Conservation (phyloP, 2,113 vertebrate genomes). For the Myotis yumanensis region DNA sequence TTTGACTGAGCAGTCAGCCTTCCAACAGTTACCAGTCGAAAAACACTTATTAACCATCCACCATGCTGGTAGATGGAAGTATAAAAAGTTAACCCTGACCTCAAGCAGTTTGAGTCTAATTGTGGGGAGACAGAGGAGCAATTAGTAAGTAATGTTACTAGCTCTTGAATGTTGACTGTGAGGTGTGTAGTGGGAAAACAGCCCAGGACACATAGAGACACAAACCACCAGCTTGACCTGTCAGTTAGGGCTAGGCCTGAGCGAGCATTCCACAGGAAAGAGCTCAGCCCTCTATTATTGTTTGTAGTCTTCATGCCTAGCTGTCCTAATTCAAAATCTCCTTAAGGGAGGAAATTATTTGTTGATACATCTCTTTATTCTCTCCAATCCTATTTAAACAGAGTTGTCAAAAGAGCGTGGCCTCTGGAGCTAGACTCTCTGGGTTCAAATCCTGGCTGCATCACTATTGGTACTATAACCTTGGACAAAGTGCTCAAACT, state of each 20-base stretch:
- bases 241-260: not conserved
- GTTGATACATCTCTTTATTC: not conserved
- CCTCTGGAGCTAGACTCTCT: not conserved
- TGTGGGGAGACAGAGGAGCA: not conserved
- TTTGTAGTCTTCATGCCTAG: not conserved
- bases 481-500: not conserved
- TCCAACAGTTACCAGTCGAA: not conserved
- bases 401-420: not conserved
- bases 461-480: not conserved
- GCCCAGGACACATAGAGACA: not conserved
- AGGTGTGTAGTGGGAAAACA: not conserved
- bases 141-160: not conserved
- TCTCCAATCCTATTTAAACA: not conserved
- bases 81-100: not conserved
- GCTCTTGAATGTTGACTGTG: not conserved
- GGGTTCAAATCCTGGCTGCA: not conserved
- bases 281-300: not conserved
- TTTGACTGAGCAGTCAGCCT: not conserved
- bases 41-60: not conserved
- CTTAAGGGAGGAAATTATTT: not conserved
- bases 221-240: not conserved
- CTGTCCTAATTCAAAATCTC: not conserved
- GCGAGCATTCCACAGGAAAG: not conserved
- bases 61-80: not conserved
- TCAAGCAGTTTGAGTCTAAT: not conserved